A percentile compares a stretch with the other conserved stretches of the same genome.
phyloP scores from a whole-genome alignment of 92 coral and sea anemone genomes.

The Galaxea fascicularis region DNA sequence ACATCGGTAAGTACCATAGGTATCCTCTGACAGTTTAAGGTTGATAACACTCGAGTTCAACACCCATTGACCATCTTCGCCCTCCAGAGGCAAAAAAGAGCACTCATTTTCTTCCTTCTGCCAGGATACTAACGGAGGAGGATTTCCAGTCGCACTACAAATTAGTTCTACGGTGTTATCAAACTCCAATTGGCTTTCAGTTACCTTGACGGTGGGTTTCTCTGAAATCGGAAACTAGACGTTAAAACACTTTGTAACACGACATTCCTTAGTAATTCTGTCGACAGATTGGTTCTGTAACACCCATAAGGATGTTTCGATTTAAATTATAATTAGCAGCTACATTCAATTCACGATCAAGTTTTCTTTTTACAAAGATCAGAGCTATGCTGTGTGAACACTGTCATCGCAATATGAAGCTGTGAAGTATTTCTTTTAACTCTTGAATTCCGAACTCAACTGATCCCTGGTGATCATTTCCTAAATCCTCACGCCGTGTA shows the following conservation, averaged over 20 bases:
- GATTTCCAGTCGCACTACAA: constrained; percentile 82
- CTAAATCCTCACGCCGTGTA: too few relatives aligned
- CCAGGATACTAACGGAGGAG: constrained; percentile 77
- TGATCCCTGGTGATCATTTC: too few relatives aligned
- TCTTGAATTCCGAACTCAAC: too few relatives aligned
- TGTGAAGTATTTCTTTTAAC: too few relatives aligned
- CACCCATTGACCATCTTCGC: background rate
- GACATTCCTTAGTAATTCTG: too few relatives aligned
- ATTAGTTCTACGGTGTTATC: constrained; percentile 30
- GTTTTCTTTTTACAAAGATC: too few relatives aligned
- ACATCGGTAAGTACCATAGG: constrained; percentile 73
- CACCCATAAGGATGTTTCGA: too few relatives aligned
- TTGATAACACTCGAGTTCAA: background rate
- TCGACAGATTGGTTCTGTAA: background rate
- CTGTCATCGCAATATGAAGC: too few relatives aligned
- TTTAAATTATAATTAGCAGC: too few relatives aligned
- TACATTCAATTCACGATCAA: too few relatives aligned
- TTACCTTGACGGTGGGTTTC: constrained; percentile 16
- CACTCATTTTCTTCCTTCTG: constrained; percentile 47
- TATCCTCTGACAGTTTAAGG: constrained; percentile 28
- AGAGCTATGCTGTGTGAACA: too few relatives aligned
- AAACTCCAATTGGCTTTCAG: too few relatives aligned
- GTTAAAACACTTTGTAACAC: background rate
- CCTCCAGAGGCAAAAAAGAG: constrained; percentile 28
- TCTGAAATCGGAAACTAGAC: constrained; percentile 43